A percentile compares a stretch with the other conserved stretches of the same genome.
These are phyloP conservation scores for Tholera decimalis DNA, from an alignment of 2,888 invertebrate species.

Conservation along the genomic window DNA sequence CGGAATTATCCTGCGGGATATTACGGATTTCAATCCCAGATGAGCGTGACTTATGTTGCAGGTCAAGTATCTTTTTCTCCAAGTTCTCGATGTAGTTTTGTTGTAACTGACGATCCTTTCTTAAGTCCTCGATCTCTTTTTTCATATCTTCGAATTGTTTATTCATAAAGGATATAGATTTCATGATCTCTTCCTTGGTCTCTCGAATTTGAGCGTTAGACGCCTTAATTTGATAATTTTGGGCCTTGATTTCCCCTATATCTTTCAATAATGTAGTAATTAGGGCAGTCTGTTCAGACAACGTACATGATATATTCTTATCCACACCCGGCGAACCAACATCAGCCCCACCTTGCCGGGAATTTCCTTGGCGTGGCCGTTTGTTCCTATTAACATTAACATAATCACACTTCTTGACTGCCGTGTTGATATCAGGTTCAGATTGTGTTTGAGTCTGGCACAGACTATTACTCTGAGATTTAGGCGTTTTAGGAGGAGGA, in stretches of 20 bases:
- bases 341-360: background rate
- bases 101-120: too few relatives aligned
- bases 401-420: background rate
- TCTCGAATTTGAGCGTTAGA: background rate
- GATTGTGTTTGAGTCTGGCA: background rate
- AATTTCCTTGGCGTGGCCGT: background rate
- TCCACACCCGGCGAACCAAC: too few relatives aligned
- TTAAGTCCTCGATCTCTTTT: too few relatives aligned
- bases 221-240: background rate
- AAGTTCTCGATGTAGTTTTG: too few relatives aligned
- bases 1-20: too few relatives aligned
- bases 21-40: too few relatives aligned
- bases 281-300: background rate
- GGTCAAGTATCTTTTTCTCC: too few relatives aligned
- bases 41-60: too few relatives aligned
- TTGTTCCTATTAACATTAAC: background rate
- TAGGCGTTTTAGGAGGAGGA: background rate
- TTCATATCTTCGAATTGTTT: too few relatives aligned
- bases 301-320: too few relatives aligned
- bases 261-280: background rate
- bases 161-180: too few relatives aligned
- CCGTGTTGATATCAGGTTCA: background rate
- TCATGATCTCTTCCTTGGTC: too few relatives aligned
- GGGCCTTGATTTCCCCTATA: background rate
- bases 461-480: background rate